These are phyloP conservation scores for Dendrolimus punctatus DNA, from an alignment of 1,140 invertebrate genomes.

Conservation along the genomic window DNA sequence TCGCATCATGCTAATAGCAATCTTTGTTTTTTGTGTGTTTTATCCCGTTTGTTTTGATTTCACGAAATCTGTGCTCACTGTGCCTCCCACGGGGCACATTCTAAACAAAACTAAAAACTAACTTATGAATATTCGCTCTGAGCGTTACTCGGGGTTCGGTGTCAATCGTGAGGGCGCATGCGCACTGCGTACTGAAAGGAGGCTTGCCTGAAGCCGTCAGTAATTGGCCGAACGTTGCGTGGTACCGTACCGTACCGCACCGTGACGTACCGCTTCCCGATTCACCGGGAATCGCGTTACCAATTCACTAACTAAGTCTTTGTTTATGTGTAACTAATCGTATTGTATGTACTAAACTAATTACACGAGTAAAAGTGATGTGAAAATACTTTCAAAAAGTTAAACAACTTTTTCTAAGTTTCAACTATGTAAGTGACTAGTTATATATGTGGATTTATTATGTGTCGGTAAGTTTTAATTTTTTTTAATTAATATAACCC, in stretches of 20 bases:
- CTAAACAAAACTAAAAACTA: conserved; percentile 57
- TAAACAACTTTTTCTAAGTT: too few relatives aligned
- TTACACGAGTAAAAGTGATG: too few relatives aligned
- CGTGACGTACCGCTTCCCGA: conserved; percentile 4
- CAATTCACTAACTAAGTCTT: not conserved
- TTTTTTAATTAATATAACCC: too few relatives aligned
- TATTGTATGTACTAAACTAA: too few relatives aligned
- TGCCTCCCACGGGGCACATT: conserved; percentile 32
- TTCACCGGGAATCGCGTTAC: conserved; percentile 1
- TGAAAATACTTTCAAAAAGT: too few relatives aligned
- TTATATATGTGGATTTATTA: too few relatives aligned
- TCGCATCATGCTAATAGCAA: too few relatives aligned
- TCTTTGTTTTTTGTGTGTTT: too few relatives aligned
- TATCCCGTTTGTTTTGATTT: conserved; percentile 20
- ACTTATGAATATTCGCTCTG: conserved; percentile 56
- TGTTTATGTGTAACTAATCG: not conserved
- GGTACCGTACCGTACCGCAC: conserved; percentile 23
- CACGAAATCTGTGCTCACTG: conserved; percentile 12
- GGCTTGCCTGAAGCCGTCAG: conserved; percentile 47
- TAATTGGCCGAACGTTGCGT: conserved; percentile 55
- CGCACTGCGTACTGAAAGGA: conserved; percentile 36
- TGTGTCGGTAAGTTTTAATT: too few relatives aligned
- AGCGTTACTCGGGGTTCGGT: conserved; percentile 44
- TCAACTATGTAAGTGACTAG: too few relatives aligned
- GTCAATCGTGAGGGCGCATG: conserved; percentile 54